phyloP scores from a whole-genome alignment of 1,140 invertebrate genomes.

The Daktulosphaira vitifoliae region DNA sequence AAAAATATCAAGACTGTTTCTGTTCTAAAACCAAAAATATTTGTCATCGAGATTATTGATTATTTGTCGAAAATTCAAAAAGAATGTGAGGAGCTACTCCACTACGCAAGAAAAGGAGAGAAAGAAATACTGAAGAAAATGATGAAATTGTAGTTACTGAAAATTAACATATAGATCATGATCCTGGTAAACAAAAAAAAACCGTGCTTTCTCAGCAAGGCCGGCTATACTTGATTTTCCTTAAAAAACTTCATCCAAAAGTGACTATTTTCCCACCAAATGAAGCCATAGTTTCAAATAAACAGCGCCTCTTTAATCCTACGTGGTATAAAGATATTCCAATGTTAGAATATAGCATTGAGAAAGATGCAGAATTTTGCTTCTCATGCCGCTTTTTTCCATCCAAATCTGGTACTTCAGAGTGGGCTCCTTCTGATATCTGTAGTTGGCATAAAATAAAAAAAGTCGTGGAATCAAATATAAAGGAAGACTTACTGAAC shows the following conservation, averaged over 20 bases:
- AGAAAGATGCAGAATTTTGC: slow-evolving; percentile 18
- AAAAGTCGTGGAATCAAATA: slow-evolving; percentile 18
- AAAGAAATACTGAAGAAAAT: slow-evolving; percentile 21
- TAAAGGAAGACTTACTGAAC: slow-evolving; percentile 6
- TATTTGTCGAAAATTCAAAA: slow-evolving; percentile 10
- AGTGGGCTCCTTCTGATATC: slow-evolving; percentile 1
- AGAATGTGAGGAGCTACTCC: slow-evolving; percentile 9
- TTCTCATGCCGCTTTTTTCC: slow-evolving; percentile 12
- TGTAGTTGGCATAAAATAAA: slow-evolving; percentile 20
- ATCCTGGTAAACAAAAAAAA: slow-evolving; percentile 11
- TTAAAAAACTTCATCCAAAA: slow-evolving; percentile 1
- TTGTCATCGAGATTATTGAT: no score
- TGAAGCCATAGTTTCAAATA: slow-evolving; percentile 14
- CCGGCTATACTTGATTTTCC: slow-evolving; percentile 6
- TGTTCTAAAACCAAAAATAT: no score
- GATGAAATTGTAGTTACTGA: slow-evolving; percentile 2
- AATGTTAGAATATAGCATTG: slow-evolving; percentile 11
- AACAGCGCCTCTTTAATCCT: slow-evolving; percentile 2
- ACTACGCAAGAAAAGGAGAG: slow-evolving; percentile 17
- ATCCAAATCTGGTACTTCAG: neutral
- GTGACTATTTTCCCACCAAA: slow-evolving; percentile 1
- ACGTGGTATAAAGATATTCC: slow-evolving; percentile 12
- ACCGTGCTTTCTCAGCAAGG: no score
- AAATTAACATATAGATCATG: slow-evolving; percentile 1
- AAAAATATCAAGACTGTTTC: slow-evolving; percentile 13